phyloP scores from a whole-genome alignment of 1,140 invertebrate species.

The Sinella curviseta region DNA sequence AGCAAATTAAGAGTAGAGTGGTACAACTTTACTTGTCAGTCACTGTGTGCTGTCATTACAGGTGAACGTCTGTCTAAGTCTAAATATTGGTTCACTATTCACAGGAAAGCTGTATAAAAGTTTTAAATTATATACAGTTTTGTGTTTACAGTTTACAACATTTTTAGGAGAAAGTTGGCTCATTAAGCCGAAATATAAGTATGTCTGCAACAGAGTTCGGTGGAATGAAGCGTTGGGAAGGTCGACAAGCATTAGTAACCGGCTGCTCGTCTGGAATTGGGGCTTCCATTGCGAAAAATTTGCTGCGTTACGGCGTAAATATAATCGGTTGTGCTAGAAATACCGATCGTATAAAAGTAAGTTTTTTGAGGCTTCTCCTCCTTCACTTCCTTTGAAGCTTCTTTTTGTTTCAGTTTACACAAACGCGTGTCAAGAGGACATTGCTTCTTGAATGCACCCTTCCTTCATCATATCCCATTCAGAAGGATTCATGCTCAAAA shows the following conservation, averaged over 20 bases:
- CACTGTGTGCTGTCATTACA: too few relatives aligned
- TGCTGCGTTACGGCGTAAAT: slow-evolving; percentile 64
- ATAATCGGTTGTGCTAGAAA: slow-evolving; percentile 72
- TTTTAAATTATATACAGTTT: too few relatives aligned
- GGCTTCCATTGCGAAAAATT: slow-evolving; percentile 58
- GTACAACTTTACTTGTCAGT: too few relatives aligned
- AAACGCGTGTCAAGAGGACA: neutral
- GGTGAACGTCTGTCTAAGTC: too few relatives aligned
- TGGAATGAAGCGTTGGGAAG: slow-evolving; percentile 58
- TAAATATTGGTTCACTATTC: too few relatives aligned
- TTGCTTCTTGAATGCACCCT: too few relatives aligned
- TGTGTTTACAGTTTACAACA: too few relatives aligned
- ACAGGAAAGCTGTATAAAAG: too few relatives aligned
- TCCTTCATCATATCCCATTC: neutral
- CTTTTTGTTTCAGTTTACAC: neutral
- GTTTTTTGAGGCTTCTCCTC: too few relatives aligned
- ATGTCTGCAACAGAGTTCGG: neutral
- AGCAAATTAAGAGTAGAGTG: too few relatives aligned
- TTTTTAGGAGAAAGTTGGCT: too few relatives aligned
- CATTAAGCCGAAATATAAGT: neutral
- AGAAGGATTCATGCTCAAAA: neutral
- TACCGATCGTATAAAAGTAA: slow-evolving; percentile 60
- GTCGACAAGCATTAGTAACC: slow-evolving; percentile 69
- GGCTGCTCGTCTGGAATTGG: slow-evolving; percentile 63
- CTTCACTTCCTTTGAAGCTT: too few relatives aligned